Percentiles rank a stretch among this genome's conserved stretches.
Conservation (phyloP, 2,797 vertebrate genomes). For the Chaetophractus vellerosus region DNA sequence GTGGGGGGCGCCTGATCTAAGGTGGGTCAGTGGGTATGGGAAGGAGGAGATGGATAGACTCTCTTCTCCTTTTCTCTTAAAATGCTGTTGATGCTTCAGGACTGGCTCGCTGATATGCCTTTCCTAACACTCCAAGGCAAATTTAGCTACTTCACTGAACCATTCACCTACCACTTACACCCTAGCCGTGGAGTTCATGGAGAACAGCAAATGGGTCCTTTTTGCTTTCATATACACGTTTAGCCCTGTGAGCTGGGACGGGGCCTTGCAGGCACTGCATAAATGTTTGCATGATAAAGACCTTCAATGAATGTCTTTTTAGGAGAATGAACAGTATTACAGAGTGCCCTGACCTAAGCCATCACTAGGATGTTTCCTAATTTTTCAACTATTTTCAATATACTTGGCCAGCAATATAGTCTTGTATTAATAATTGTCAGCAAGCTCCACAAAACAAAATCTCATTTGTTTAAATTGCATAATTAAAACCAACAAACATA, state of each 20-base stretch:
- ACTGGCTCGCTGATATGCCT: neutral
- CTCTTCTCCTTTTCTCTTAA: neutral
- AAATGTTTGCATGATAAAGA: conserved; percentile 4
- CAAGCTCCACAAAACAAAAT: neutral
- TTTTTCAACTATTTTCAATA: neutral
- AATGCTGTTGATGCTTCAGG: neutral
- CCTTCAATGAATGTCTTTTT: neutral
- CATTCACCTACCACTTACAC: neutral
- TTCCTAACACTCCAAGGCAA: neutral
- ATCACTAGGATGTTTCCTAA: neutral
- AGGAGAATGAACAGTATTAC: neutral
- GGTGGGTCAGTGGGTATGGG: neutral
- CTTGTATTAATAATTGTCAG: neutral
- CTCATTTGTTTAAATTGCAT: conserved; percentile 47
- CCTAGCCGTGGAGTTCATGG: neutral
- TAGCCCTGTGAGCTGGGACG: neutral
- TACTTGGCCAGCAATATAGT: neutral
- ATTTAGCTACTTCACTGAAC: neutral
- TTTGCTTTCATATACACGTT: neutral
- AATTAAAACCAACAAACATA: conserved; percentile 60
- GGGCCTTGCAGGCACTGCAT: neutral
- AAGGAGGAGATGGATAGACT: neutral
- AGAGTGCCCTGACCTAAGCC: neutral
- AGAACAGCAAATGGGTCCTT: neutral
- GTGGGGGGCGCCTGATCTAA: neutral